Evolutionary conservation across 2,113 vertebrate genomes (phyloP).

Genomic region (Podilymbus podiceps): DNA sequence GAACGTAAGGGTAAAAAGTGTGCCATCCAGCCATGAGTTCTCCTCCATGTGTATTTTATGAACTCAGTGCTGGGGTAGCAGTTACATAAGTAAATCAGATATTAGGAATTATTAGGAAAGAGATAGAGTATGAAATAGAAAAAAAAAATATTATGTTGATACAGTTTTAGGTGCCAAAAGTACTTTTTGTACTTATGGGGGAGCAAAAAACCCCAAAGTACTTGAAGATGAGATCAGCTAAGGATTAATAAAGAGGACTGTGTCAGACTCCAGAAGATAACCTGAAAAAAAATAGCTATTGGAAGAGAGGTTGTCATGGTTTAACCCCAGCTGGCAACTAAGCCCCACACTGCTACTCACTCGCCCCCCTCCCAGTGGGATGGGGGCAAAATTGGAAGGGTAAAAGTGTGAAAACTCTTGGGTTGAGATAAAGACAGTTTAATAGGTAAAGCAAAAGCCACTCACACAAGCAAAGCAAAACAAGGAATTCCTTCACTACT

Average conservation of each 20-base stretch:
- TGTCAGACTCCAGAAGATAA: not conserved
- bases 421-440: no score
- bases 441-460: no score
- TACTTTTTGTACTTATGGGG: not conserved
- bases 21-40: not conserved
- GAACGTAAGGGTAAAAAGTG: not conserved
- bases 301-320: not conserved
- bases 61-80: not conserved
- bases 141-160: not conserved
- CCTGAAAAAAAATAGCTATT: not conserved
- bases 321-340: no score
- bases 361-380: no score
- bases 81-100: not conserved
- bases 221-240: not conserved
- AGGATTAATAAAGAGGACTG: not conserved
- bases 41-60: not conserved
- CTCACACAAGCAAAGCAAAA: no score
- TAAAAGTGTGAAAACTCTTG: no score
- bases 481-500: no score
- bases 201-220: not conserved
- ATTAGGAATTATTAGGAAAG: not conserved
- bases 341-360: no score
- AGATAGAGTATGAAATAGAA: not conserved
- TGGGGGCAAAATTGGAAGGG: no score
- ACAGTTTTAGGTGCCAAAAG: not conserved